A percentile compares a stretch with the other conserved stretches of the same genome.
Evolutionary conservation across 1,140 invertebrate genomes (phyloP).

Genomic region (Oscheius sp.): DNA sequence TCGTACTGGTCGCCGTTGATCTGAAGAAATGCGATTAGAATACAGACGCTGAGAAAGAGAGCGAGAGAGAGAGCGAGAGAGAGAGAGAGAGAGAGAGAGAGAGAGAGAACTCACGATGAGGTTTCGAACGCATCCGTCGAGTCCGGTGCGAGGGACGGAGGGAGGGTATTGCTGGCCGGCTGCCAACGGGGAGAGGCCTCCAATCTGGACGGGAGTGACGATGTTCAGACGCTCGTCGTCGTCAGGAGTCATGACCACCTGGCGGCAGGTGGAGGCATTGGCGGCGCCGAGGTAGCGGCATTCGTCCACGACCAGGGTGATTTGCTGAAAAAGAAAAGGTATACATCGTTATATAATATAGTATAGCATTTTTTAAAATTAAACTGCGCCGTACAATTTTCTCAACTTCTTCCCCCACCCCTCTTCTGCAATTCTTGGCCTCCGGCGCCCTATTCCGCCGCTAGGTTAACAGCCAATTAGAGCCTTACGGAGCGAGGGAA

Average conservation of each 20-base stretch:
- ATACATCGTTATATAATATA: too few species aligned
- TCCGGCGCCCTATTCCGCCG: too few species aligned
- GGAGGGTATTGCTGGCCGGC: constrained; percentile 32
- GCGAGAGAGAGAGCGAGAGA: too few species aligned
- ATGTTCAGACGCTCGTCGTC: constrained; percentile 60
- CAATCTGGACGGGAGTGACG: constrained; percentile 53
- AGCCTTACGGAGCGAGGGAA: not conserved
- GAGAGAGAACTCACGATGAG: constrained; percentile 48
- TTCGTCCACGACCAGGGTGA: constrained; percentile 51
- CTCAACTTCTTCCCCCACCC: too few species aligned
- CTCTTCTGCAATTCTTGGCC: too few species aligned
- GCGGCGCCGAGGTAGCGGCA: constrained; percentile 39
- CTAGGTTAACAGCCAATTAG: not conserved
- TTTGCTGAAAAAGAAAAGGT: constrained; percentile 26
- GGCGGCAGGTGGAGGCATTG: constrained; percentile 16
- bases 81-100: too few species aligned
- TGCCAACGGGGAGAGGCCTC: constrained; percentile 45
- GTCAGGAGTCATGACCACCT: constrained; percentile 40
- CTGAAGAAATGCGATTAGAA: not conserved
- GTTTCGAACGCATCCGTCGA: constrained; percentile 57
- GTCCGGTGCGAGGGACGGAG: constrained; percentile 20
- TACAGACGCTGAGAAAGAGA: not conserved
- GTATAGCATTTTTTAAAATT: too few species aligned
- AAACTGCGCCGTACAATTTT: too few species aligned
- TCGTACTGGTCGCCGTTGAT: constrained; percentile 52